Evolutionary conservation across 2,797 vertebrate species (phyloP), one percentile per base, ranked within the genome.

Genomic region (Mus minutoides): DNA sequence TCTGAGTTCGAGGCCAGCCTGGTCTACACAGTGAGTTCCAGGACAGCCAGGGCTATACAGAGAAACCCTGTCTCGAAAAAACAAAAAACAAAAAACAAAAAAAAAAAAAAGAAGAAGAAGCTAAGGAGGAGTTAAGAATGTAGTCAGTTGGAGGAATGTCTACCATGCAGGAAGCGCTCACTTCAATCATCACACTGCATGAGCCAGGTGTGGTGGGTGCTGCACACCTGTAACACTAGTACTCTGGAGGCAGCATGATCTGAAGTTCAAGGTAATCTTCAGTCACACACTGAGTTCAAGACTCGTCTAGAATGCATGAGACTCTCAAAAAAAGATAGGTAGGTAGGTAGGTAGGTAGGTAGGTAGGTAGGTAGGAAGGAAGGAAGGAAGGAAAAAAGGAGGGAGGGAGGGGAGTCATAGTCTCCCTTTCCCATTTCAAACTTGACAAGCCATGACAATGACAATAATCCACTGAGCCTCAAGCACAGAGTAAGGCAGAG

Each of bases 401-500:
- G 4, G 49, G 9, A 54, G 9, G 49, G 17, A n/a, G 49, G 75
- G 8, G 17, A 17, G n/a, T 0, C 0, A 75, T n/a, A 3, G 56
- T 83, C 80, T 88, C 83, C 34, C 64, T 91, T 95, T 76, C 40
- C 54, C 49, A 12, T 78, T 96, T 19, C 13, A 49, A 92, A 97
- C 11, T 67, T 31, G 94, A 95, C 40, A 96, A 96, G 96, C 67
- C 90, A 56, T 58, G 79, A 52, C 6, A 0, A 12, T 34, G 83
- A 19, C 26, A 86, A 73, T 40, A 37, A 40, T 73, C n/a, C 52
- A 73, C 49, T 40, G n/a, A 43, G 8, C 88, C 43, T 2, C 79
- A 96, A 96, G 97, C 96, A 97, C 96, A 49, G 54, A 97, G 94
- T 46, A 3, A 62, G 37, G 93, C 22, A 95, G 80, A 82, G 78